Evolutionary conservation across 2,113 vertebrate species (phyloP), one percentile per base, ranked within the genome.

Genomic region (Seriola dumerili): DNA sequence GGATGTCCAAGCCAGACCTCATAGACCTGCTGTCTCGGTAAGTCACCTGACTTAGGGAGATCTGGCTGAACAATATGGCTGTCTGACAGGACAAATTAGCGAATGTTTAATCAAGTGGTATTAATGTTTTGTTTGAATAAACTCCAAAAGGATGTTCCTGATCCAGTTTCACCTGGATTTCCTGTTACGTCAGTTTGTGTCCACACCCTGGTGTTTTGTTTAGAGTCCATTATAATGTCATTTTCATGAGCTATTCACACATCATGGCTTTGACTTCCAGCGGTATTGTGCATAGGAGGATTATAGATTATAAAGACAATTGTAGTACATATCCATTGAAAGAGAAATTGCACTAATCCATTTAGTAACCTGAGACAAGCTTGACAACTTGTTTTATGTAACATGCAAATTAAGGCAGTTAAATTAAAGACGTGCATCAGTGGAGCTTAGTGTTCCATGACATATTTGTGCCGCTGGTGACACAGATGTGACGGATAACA

Each of bases 1-100:
- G 98, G 89, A 97, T 99, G 97, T 97, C 97, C 78, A 99, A 97
- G 92, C 96, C 96, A 36, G 98, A 99, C 88, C 93, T 99, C 72
- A 98, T 99, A 4, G 98, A 99, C 92, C 94, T 99, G 88, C 95
- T 99, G 3, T 92, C 90, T 67, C 86, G 92, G 91, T 93, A 59
- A 84, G 91, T 70, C 3, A 5, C 9, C 36, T 50, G 21, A 54
- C 11, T 62, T 34, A n/a, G 12, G 16, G 8, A 64, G 19, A 58
- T 29, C 5, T 64, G 46, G 10, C 4, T 3, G 10, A 36, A 36
- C 19, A 44, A 8, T 50, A 8, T n/a, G 7, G 19, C 23, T 40
- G 23, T 29, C 42, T 67, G 62, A 68, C 23, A 36, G 23, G n/a
- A 52, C 23, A 36, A 72, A 68, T 44, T 42, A 48, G 5, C 4